A percentile compares a stretch with the other conserved stretches of the same genome.
These are phyloP conservation scores for Drosophila emarginata DNA, from an alignment of 2,888 invertebrate species.

Conservation along the genomic window DNA sequence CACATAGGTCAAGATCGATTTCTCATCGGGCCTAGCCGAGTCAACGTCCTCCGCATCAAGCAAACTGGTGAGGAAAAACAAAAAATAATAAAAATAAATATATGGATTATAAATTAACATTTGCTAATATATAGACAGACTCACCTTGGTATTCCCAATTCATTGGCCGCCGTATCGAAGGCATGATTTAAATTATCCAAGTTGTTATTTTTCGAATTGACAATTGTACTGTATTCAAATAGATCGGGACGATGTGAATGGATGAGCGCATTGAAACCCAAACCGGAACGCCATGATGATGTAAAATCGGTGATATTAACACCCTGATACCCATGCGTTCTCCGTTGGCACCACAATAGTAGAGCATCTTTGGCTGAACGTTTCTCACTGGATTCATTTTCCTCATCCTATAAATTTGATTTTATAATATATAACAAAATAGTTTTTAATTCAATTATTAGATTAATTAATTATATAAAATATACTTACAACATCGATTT, in stretches of 20 bases:
- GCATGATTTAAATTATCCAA: constrained; percentile 99
- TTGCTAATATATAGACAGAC: neutral
- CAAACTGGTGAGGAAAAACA: constrained; percentile 83
- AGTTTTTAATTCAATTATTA: constrained; percentile 98
- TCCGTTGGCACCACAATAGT: constrained; percentile 98
- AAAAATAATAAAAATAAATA: no score
- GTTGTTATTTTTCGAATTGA: constrained; percentile 88
- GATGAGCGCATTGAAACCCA: constrained; percentile 99
- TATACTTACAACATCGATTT: constrained; percentile 94
- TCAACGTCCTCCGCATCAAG: constrained; percentile 99
- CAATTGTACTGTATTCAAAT: constrained; percentile 92
- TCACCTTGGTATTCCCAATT: constrained; percentile 92
- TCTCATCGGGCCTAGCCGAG: constrained; percentile 96
- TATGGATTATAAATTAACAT: neutral
- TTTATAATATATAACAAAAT: constrained; percentile 88
- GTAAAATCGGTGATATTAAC: constrained; percentile 95
- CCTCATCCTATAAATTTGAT: constrained; percentile 88
- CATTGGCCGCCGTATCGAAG: constrained; percentile 95
- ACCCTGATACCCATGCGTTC: constrained; percentile 96
- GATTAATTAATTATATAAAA: neutral
- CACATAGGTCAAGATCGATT: constrained; percentile 99
- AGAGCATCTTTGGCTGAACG: constrained; percentile 99
- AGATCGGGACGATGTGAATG: constrained; percentile 98
- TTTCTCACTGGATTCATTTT: constrained; percentile 98
- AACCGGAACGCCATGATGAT: constrained; percentile 96